Base-by-base conservation (phyloP, 2,888 invertebrate genomes). In the Drosophila gaucha region DNA sequence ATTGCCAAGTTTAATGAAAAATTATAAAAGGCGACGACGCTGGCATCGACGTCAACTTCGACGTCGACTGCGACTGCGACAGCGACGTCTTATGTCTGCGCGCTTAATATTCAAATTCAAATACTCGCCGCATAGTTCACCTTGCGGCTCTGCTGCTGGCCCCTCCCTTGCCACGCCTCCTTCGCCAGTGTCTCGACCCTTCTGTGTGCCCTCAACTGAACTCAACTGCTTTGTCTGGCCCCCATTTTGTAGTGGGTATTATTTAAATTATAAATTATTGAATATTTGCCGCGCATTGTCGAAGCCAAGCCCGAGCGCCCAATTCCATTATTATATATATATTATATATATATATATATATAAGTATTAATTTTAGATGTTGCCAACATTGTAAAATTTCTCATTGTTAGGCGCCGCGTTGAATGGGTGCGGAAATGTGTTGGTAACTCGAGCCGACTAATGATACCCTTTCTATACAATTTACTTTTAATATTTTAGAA, bases 1-100 rank as follows among this genome's bases (percentile, higher is more conserved):
- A 89, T 88, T 88, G 88, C 86, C 89, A 89, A 88, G 80, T 89
- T 88, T 89, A 88, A 88, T 88, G 88, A 88, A 89, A 89, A 89
- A 89, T 89, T 89, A 88, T 89, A 84, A 79, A 80, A 75, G 88
- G 82, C 88, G 74, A 60, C 75, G 63, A 49, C 54, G 82, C 44
- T 59, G 67, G 56, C 70, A 78, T 51, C 74, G 63, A 26, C 58
- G 66, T 26, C 41, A 59, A 46, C 43, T 31, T 2, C 9, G 16
- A 58, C 47, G 20, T 1, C 8, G 30, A 36, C 69, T 4, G 18
- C 24, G 35, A 38, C 51, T 1, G 47, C 47, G 30, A 26, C 62
- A 0, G 33, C 31, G 33, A 41, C 55, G 30, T 39, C 58, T 43
- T 46, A 51, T 44, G 65, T 63, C 80, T 57, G 67, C 62, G 57